Evolutionary conservation across 2,888 invertebrate genomes (phyloP).

Genomic region (Cactoblastis cactorum): DNA sequence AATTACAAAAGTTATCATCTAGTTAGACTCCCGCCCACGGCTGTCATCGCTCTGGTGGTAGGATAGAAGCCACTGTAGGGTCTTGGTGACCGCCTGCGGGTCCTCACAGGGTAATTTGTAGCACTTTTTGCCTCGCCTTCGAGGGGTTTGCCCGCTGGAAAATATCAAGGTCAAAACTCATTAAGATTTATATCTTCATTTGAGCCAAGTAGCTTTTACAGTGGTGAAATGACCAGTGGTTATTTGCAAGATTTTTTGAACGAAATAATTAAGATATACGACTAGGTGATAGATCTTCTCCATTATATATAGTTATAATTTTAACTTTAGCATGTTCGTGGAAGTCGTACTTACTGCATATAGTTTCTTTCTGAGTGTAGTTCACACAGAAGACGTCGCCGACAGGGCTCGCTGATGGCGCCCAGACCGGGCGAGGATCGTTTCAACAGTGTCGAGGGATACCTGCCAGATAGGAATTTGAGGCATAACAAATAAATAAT

Average conservation of each 20-base stretch:
- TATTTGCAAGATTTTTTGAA: too few relatives aligned
- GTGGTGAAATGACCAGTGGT: too few relatives aligned
- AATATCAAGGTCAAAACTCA: background rate
- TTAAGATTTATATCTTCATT: too few relatives aligned
- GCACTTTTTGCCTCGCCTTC: slow-evolving; percentile 42
- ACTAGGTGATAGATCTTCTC: too few relatives aligned
- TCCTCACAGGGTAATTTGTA: slow-evolving; percentile 59
- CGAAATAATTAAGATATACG: too few relatives aligned
- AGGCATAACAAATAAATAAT: too few relatives aligned
- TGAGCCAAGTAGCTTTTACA: too few relatives aligned
- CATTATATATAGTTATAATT: too few relatives aligned
- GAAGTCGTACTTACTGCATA: slow-evolving; percentile 22
- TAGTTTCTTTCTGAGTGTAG: slow-evolving; percentile 55
- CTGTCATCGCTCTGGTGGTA: slow-evolving; percentile 29
- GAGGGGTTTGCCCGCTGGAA: slow-evolving; percentile 14
- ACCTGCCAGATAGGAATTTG: slow-evolving; percentile 25
- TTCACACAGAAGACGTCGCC: slow-evolving; percentile 61
- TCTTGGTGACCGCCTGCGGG: slow-evolving; percentile 40
- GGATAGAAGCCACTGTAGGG: slow-evolving; percentile 51
- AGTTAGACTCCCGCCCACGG: background rate
- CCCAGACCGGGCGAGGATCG: slow-evolving; percentile 32
- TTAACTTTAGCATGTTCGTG: background rate
- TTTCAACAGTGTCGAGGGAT: slow-evolving; percentile 36
- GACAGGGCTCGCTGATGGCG: slow-evolving; percentile 58
- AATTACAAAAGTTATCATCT: background rate